Percentiles rank a stretch among this genome's conserved stretches.
phyloP scores from a whole-genome alignment of 2,797 vertebrate genomes.

The Halcyon smyrnensis region DNA sequence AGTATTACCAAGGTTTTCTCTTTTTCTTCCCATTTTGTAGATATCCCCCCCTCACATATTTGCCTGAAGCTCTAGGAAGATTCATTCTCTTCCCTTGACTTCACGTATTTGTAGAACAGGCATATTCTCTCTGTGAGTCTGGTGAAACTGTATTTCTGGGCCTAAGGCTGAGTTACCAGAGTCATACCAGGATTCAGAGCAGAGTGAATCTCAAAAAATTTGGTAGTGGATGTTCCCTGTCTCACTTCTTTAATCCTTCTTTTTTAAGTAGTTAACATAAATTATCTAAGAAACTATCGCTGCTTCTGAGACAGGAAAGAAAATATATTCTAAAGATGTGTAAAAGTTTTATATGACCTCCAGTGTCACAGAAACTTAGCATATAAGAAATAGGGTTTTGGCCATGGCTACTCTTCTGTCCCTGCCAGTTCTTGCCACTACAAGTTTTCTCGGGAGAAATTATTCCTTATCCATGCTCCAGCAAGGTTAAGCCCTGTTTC shows the following conservation, averaged over 20 bases:
- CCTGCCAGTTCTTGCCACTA: neutral
- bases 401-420: neutral
- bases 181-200: neutral
- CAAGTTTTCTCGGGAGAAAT: neutral
- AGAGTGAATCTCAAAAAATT: neutral
- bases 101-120: neutral
- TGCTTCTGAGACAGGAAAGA: neutral
- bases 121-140: neutral
- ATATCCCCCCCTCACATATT: neutral
- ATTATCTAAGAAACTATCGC: neutral
- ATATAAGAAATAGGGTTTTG: neutral
- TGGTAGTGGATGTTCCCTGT: neutral
- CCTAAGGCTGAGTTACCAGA: neutral
- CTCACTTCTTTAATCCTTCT: neutral
- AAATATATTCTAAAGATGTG: neutral
- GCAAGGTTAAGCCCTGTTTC: neutral
- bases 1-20: neutral
- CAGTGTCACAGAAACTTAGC: neutral
- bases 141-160: neutral
- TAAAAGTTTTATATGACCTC: neutral
- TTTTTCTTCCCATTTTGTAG: neutral
- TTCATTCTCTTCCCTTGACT: neutral
- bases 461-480: neutral
- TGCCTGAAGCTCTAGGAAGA: neutral
- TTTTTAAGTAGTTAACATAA: neutral